phyloP scores from a whole-genome alignment of 2,888 invertebrate species.

The Apoderus coryli region DNA sequence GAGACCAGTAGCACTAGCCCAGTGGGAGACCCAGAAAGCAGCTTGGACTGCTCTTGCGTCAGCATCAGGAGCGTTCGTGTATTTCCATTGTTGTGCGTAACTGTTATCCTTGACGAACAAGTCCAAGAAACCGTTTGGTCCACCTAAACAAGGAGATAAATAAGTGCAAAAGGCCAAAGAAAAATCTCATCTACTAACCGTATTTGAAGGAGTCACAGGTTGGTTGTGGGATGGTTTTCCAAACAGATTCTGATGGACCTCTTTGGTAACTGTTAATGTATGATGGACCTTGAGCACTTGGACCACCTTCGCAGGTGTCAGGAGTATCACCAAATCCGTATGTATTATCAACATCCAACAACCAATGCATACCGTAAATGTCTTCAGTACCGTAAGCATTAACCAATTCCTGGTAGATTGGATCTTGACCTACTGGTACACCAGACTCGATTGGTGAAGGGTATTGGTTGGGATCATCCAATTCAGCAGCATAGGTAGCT shows the following conservation, averaged over 20 bases:
- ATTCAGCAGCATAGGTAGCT: slow-evolving; percentile 13
- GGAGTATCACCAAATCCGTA: slow-evolving; percentile 16
- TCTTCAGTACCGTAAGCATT: slow-evolving; percentile 15
- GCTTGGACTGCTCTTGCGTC: slow-evolving; percentile 20
- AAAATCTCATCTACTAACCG: too few relatives aligned
- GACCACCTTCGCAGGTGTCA: slow-evolving; percentile 14
- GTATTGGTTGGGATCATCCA: slow-evolving; percentile 14
- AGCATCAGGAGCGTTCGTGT: slow-evolving; percentile 20
- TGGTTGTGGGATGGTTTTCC: slow-evolving; percentile 13
- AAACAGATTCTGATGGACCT: slow-evolving; percentile 1
- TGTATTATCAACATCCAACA: slow-evolving; percentile 16
- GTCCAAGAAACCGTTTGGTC: slow-evolving; percentile 16
- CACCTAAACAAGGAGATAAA: too few relatives aligned
- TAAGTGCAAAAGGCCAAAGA: too few relatives aligned
- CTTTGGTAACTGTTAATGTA: slow-evolving; percentile 16
- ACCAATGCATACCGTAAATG: slow-evolving; percentile 16
- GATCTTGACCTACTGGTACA: slow-evolving; percentile 16
- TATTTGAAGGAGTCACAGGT: slow-evolving; percentile 16
- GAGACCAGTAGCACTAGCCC: slow-evolving; percentile 16
- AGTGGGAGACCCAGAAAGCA: slow-evolving; percentile 18
- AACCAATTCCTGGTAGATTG: slow-evolving; percentile 14
- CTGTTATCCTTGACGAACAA: slow-evolving; percentile 18
- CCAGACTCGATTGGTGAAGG: slow-evolving; percentile 13
- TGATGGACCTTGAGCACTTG: slow-evolving; percentile 13
- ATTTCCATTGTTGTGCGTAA: slow-evolving; percentile 20